Evolutionary conservation across 2,888 invertebrate genomes (phyloP).

Genomic region (Chorisops tibialis): DNA sequence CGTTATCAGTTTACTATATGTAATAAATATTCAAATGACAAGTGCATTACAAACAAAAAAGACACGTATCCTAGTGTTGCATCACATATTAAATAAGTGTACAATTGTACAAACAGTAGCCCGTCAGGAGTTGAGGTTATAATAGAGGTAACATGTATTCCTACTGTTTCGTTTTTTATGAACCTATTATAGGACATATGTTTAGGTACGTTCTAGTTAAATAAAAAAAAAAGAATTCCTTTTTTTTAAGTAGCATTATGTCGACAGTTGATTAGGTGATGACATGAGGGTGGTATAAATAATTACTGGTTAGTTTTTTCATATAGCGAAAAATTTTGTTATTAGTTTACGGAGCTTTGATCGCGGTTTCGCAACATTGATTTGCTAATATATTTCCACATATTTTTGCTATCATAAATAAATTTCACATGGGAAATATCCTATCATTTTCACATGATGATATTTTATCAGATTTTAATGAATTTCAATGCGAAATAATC

Average conservation of each 20-base stretch:
- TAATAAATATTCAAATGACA: conserved; percentile 24
- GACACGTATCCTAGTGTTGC: not conserved
- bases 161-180: conserved; percentile 7
- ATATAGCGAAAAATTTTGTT: not conserved
- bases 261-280: conserved; percentile 21
- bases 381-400: conserved; percentile 10
- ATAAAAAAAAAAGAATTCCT: not conserved
- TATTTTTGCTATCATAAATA: conserved; percentile 7
- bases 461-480: not conserved
- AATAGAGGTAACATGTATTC: not conserved
- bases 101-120: conserved; percentile 24
- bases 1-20: conserved; percentile 19
- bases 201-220: not conserved
- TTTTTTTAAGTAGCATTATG: not conserved
- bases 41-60: conserved; percentile 23
- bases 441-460: not conserved
- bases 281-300: conserved; percentile 19
- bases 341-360: not conserved
- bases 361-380: conserved; percentile 3
- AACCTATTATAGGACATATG: conserved; percentile 7
- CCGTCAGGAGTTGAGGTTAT: not conserved
- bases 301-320: not conserved
- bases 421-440: conserved; percentile 11
- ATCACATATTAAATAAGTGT: not conserved
- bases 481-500: not conserved